Conservation (phyloP, 2,113 vertebrate species). For the Stegastes partitus region DNA sequence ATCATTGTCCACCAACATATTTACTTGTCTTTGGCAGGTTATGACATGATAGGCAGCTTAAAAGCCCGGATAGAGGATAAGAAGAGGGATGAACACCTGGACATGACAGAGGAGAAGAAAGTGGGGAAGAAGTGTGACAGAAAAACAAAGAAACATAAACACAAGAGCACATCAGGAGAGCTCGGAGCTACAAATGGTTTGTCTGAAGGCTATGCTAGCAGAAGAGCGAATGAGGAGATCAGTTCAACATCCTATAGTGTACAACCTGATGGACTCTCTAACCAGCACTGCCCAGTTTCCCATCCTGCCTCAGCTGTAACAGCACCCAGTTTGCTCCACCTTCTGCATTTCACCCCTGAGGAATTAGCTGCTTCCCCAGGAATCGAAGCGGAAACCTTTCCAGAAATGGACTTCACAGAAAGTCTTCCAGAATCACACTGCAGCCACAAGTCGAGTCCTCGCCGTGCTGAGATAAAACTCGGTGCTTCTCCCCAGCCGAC, state of each 20-base stretch:
- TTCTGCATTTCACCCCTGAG: constrained; percentile 33
- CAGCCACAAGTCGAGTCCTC: constrained; percentile 19
- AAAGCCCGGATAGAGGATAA: constrained; percentile 42
- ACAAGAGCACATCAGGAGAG: background rate
- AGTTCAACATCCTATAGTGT: background rate
- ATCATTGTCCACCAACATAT: background rate
- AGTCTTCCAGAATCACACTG: constrained; percentile 49
- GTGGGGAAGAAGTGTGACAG: constrained; percentile 32
- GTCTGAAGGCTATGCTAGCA: background rate
- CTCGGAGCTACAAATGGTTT: background rate
- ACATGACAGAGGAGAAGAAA: constrained; percentile 71
- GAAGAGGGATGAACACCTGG: constrained; percentile 46
- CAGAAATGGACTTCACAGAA: constrained; percentile 66
- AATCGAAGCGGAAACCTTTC: constrained; percentile 71
- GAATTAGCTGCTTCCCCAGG: constrained; percentile 28
- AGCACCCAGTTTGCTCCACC: constrained; percentile 23
- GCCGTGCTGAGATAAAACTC: background rate
- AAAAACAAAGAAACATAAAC: constrained; percentile 11
- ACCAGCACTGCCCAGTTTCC: constrained; percentile 16
- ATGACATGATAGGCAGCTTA: constrained; percentile 14
- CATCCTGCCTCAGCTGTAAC: constrained; percentile 8
- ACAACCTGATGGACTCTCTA: background rate
- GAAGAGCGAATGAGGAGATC: constrained; percentile 17
- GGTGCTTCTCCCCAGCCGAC: constrained; percentile 33
- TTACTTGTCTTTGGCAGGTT: constrained; percentile 19